Base-by-base conservation (phyloP, 2,888 invertebrate species). In the Ormyrus labotus region DNA sequence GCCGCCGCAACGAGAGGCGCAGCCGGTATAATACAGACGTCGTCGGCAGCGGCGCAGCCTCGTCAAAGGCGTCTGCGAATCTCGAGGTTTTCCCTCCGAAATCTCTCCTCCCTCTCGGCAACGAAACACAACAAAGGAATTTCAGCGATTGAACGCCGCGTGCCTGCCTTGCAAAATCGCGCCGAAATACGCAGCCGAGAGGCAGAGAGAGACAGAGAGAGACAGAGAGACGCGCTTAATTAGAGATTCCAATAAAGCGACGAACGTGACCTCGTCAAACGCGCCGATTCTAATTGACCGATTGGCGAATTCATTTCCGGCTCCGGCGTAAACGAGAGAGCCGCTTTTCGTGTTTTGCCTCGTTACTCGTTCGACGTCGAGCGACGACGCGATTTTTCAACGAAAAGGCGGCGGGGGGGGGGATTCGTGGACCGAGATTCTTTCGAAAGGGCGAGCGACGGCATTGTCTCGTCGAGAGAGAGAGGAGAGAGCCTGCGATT, bases 261-360 rank as follows among this genome's bases (percentile, higher is more conserved):
- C 19, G 47, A 34, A 13, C 73, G 70, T 58, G 77, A 72, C 71
- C 68, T 76, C 71, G 71, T 72, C 80, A 67, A 72, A 68, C 64
- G 68, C 58, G 61, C 60, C 58, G 65, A 77, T 76, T 72, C 76
- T 72, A 76, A 80, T 81, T 81, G 81, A 69, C 72, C 81, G 76
- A 76, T 80, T 75, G 79, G 70, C 79, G 74, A 75, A 72, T 74
- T 34, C 34, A 34, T 34, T 34, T 34, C 34, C 63, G 69, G 8
- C 34, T 45, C 11, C 19, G 34, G 34, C 13, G 47, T 34, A 34
- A 34, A 4, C 50, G 48, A 13, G 58, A 77, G 70, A 71, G 70
- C 70, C 58, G 57, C 70, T 77, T 77, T 64, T 51, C 64, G 57
- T 10, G n/a, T n/a, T 45, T 1, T 7, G 11, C 6, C 8, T 6